Percentiles rank a stretch among this genome's conserved stretches.
phyloP scores from a whole-genome alignment of 2,888 invertebrate species.

The Melolontha melolontha region DNA sequence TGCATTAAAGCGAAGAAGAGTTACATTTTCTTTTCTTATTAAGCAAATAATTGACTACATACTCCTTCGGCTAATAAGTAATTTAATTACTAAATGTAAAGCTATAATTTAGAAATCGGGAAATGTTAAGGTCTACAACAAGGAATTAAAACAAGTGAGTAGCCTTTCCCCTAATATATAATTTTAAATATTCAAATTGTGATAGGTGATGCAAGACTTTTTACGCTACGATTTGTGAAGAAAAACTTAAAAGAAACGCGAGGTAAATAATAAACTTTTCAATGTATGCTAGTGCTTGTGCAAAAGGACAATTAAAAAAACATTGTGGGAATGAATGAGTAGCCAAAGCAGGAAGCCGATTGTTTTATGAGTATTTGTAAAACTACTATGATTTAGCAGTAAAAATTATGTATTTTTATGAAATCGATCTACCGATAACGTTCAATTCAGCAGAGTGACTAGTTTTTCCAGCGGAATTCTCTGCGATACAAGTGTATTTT shows the following conservation, averaged over 20 bases:
- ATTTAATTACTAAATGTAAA: no score
- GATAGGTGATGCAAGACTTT: slow-evolving; percentile 32
- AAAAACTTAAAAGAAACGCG: not conserved
- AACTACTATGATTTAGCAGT: slow-evolving; percentile 2
- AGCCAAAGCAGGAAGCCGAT: slow-evolving; percentile 11
- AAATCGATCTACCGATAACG: slow-evolving; percentile 74
- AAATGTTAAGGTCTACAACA: no score
- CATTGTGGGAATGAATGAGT: not conserved
- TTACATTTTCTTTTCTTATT: no score
- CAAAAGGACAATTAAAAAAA: not conserved
- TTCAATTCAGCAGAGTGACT: slow-evolving; percentile 75
- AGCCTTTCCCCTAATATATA: no score
- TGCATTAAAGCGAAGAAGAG: no score
- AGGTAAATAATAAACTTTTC: not conserved
- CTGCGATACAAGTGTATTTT: slow-evolving; percentile 78
- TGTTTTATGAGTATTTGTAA: slow-evolving; percentile 49
- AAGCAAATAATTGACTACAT: no score
- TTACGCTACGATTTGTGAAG: not conserved
- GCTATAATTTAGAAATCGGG: no score
- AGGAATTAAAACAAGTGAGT: no score
- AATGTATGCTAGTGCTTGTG: not conserved
- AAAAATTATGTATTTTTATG: not conserved
- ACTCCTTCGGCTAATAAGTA: no score
- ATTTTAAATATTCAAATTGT: not conserved
- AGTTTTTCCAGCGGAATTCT: slow-evolving; percentile 75